Percentiles rank a stretch among this genome's conserved stretches.
Evolutionary conservation across 30 jellyfish, hydroid and myxozoan genomes (phyloP).

Genomic region (Sanderia malayensis): DNA sequence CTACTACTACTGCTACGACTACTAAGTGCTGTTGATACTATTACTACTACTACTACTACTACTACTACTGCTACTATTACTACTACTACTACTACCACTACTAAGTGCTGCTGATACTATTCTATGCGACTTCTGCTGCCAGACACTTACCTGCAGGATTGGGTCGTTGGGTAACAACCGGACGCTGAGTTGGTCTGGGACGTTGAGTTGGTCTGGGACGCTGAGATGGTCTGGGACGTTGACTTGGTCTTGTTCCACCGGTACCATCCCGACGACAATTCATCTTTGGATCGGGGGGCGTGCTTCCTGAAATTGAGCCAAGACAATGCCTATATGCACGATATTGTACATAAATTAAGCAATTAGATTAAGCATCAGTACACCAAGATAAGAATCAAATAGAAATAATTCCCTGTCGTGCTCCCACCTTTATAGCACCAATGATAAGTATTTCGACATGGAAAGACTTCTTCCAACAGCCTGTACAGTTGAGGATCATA

Average conservation of each 20-base stretch:
- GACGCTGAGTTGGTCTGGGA: not conserved
- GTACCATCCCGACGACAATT: not conserved
- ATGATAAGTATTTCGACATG: constrained; percentile 49
- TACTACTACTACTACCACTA: too few relatives aligned
- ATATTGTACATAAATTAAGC: not conserved
- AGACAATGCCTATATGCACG: not conserved
- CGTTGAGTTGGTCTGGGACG: not conserved
- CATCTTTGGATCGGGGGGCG: not conserved
- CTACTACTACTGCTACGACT: too few relatives aligned
- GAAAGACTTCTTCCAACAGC: constrained; percentile 55
- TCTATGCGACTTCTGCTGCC: not conserved
- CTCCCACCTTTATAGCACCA: too few relatives aligned
- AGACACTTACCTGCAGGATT: not conserved
- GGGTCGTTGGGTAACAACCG: not conserved
- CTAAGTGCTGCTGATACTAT: not conserved
- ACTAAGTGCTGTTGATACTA: too few relatives aligned
- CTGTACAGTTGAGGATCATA: constrained; percentile 61
- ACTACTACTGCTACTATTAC: too few relatives aligned
- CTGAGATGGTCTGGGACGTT: not conserved
- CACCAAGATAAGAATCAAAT: not conserved
- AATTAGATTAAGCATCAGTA: not conserved
- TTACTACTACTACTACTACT: too few relatives aligned
- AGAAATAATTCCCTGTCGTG: not conserved
- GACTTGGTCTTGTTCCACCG: not conserved
- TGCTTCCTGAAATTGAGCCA: not conserved